Evolutionary conservation across 2,113 vertebrate genomes (phyloP), one percentile per base, ranked within the genome.

Genomic region (Phoenicopterus ruber): DNA sequence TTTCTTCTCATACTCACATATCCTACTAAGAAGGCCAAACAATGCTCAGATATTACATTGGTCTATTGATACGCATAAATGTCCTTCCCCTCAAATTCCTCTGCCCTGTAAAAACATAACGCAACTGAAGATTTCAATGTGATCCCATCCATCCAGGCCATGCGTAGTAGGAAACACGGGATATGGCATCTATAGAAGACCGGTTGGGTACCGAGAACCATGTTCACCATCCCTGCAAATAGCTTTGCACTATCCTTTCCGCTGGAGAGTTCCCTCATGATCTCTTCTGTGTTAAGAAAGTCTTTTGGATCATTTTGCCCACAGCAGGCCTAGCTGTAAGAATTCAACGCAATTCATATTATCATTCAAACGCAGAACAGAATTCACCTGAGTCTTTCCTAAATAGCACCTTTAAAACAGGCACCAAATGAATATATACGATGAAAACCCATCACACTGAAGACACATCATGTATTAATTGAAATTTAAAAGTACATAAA

Each of bases 231-330:
- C 44, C 76, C 91, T 91, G 91, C n/a, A 36, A 73, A 83, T 2
- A 63, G 28, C 82, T 92, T 31, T 73, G 67, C 42, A 24, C 78
- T 66, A 4, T 92, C 72, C 74, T 94, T 82, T 47, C 83, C 9
- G 11, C 79, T 65, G 57, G 36, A 80, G 87, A 49, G 7, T 28
- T 82, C 84, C 61, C 81, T 94, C 77, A 74, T 0, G 57, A 32
- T 93, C 57, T 94, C 92, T 94, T 95, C 91, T 87, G 88, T 26
- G 69, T 73, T 81, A 94, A 92, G 61, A 94, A 95, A 94, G 69
- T 86, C 94, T 94, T 94, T 83, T 50, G 92, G 94, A 67, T 55
- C 90, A 81, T 54, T 94, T 94, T 95, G 66, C 71, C 85, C 76
- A 65, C 80, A 79, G 54, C 63, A 76, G 79, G 44, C 38, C 70